Conservation (phyloP, 1,140 invertebrate species). For the Tetragonula clypearis region DNA sequence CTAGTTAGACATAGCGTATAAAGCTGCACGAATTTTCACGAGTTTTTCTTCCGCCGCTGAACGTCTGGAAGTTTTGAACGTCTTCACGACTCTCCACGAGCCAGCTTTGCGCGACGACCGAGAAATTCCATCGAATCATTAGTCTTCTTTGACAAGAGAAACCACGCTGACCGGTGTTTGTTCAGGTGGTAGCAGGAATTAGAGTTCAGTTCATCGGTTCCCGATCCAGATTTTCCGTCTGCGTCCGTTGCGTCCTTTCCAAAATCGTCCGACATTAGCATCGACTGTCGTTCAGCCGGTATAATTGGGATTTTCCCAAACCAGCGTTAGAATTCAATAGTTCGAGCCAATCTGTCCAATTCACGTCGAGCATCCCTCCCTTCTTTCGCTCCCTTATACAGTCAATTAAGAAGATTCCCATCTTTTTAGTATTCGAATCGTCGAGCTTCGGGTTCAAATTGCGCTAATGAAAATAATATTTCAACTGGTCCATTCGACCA, state of each 20-base stretch:
- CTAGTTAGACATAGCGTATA: neutral
- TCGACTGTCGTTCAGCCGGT: slow-evolving; percentile 22
- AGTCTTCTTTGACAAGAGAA: slow-evolving; percentile 52
- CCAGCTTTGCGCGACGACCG: slow-evolving; percentile 6
- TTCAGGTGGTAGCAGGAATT: slow-evolving; percentile 59
- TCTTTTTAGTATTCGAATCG: neutral
- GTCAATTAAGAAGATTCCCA: neutral
- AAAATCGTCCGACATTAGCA: slow-evolving; percentile 39
- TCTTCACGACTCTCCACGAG: slow-evolving; percentile 13
- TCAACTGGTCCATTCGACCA: neutral
- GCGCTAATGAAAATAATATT: neutral
- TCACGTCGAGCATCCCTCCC: neutral
- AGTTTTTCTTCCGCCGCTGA: neutral
- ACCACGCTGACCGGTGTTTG: slow-evolving; percentile 50
- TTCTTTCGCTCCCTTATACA: neutral
- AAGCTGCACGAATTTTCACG: neutral
- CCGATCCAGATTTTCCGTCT: slow-evolving; percentile 51
- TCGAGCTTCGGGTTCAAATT: neutral
- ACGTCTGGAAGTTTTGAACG: neutral
- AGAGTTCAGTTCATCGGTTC: slow-evolving; percentile 46
- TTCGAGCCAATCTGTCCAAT: neutral
- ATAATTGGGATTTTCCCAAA: slow-evolving; percentile 43
- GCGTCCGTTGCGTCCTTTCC: slow-evolving; percentile 10
- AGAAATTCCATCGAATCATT: slow-evolving; percentile 53
- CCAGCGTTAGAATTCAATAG: neutral